Conservation (phyloP, 2,797 vertebrate genomes). For the Dermochelys coriacea region DNA sequence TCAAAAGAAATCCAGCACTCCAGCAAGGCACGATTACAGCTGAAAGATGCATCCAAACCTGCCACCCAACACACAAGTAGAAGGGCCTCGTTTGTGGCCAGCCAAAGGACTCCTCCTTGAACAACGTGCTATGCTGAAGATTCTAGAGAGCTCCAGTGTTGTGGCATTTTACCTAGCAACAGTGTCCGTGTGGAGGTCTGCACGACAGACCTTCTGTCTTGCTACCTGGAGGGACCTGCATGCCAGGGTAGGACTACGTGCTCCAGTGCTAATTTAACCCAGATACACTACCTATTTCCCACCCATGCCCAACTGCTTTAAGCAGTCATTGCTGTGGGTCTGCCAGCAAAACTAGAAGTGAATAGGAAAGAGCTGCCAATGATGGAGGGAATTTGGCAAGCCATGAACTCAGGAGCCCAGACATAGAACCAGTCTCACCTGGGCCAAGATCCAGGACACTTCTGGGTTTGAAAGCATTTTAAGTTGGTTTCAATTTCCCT, state of each 20-base stretch:
- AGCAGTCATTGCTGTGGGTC: neutral
- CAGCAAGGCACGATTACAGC: neutral
- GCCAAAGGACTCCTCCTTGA: neutral
- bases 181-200: too few species aligned
- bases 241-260: fast-evolving
- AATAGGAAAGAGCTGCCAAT: neutral
- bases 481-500: neutral
- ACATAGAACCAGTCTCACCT: neutral
- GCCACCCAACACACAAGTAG: neutral
- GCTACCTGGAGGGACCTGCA: neutral
- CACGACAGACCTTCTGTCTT: neutral
- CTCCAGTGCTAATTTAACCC: neutral
- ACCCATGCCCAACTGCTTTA: neutral
- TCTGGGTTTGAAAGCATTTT: neutral
- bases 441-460: neutral
- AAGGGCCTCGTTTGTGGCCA: neutral
- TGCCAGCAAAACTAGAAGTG: neutral
- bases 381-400: neutral
- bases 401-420: neutral
- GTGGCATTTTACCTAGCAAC: neutral
- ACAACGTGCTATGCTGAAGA: neutral
- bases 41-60: neutral
- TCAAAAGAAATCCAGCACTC: neutral
- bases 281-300: neutral
- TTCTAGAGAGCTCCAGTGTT: neutral